Evolutionary conservation across 2,888 invertebrate species (phyloP).

Genomic region (Lamproptera curius): DNA sequence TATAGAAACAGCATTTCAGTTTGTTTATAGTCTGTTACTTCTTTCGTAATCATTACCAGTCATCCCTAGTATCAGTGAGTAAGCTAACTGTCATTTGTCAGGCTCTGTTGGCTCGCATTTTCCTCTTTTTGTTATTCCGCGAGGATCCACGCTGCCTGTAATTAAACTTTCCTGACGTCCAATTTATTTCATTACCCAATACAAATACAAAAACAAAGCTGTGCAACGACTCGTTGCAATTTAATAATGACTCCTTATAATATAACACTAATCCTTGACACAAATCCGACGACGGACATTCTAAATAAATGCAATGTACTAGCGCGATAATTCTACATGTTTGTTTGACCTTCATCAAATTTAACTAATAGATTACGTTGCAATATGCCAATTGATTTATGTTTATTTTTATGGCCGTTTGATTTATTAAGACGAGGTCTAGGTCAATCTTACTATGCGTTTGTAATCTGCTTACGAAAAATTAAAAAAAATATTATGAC

Average conservation of each 20-base stretch:
- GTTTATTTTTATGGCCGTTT: background rate
- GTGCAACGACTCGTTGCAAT: conserved; percentile 21
- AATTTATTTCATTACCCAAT: conserved; percentile 48
- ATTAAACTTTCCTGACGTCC: conserved; percentile 46
- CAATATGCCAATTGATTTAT: background rate
- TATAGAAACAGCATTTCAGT: no score
- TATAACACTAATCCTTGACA: conserved; percentile 14
- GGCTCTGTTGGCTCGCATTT: conserved; percentile 37
- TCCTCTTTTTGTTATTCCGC: conserved; percentile 44
- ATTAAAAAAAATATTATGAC: no score
- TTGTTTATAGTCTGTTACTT: no score
- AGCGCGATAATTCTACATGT: conserved; percentile 6
- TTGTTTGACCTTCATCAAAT: background rate
- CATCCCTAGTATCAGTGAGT: background rate
- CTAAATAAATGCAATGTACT: background rate
- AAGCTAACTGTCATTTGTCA: conserved; percentile 47
- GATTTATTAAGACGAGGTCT: no score
- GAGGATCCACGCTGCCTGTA: conserved; percentile 38
- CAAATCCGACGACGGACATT: conserved; percentile 9
- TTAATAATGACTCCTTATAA: conserved; percentile 23
- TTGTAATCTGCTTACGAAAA: no score
- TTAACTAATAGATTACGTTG: background rate
- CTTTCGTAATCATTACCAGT: background rate
- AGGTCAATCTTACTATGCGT: no score
- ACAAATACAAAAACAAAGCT: conserved; percentile 28